Evolutionary conservation across 2,888 invertebrate species (phyloP).

Genomic region (Aromia moschata): DNA sequence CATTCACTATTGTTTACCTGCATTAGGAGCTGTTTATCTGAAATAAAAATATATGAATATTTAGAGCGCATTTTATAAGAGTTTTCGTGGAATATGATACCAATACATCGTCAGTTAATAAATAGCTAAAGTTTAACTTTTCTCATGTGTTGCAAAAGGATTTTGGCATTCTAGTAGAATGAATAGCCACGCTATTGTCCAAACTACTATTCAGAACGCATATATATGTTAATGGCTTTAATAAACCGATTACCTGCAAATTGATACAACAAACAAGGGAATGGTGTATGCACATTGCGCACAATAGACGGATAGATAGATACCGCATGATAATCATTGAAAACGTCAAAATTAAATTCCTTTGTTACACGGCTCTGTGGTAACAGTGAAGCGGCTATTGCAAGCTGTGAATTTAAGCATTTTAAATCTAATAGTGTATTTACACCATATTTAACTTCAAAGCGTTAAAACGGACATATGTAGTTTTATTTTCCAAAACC

Average conservation of each 20-base stretch:
- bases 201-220: background rate
- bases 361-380: background rate
- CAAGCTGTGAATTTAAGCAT: background rate
- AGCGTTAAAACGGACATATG: background rate
- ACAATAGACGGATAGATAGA: background rate
- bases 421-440: background rate
- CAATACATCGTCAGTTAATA: too few relatives aligned
- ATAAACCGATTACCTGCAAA: background rate
- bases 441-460: background rate
- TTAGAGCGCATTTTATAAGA: too few relatives aligned
- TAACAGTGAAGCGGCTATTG: background rate
- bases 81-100: too few relatives aligned
- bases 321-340: background rate
- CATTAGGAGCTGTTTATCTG: too few relatives aligned
- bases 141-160: too few relatives aligned
- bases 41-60: too few relatives aligned
- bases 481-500: background rate
- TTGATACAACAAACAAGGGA: background rate
- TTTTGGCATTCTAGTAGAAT: background rate
- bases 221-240: background rate
- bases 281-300: background rate
- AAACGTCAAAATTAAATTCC: conserved; percentile 1
- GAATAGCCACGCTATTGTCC: background rate
- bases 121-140: too few relatives aligned
- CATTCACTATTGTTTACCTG: too few relatives aligned